Base-by-base conservation (phyloP, 2,888 invertebrate species). In the Tetragnatha montana region DNA sequence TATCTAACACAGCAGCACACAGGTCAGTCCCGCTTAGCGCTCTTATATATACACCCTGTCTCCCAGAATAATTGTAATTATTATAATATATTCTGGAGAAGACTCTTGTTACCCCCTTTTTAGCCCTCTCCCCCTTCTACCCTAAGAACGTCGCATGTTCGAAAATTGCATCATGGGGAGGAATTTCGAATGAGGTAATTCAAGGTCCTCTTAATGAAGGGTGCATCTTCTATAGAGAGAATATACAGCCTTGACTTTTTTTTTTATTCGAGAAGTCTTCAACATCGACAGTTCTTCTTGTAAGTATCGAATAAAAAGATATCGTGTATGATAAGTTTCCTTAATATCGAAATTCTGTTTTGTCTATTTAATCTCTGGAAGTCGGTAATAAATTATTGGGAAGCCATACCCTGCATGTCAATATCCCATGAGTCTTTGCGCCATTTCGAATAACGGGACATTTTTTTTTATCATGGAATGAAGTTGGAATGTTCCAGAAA, bases 171-270 rank as follows among this genome's bases (percentile, higher is more conserved):
- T 73, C 35, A 73, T 22, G 35, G 12, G 21, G 35, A 19, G 21
- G 35, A 35, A 6, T 22, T 22, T 21, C 6, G 21, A 50, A 74
- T 19, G 74, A 81, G 69, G 19, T 14, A 75, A 50, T 76, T 75
- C 81, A 87, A 81, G 87, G 17, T 70, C 49, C 12, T 19, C 60
- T 73, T 47, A 80, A 87, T 50, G 49, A 76, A 22, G 14, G 68
- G 50, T 49, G 51, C 87, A 17, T 81, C 76, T 81, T 81, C 49
- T 22, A 10, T 68, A 75, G 8, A 49, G 81, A 50, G 4, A 1
- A 2, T 35, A 69, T 50, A 51, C 14, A 69, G 69, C 87, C 87
- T 87, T 87, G 81, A 84, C 75, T 74, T 69, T 83, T 47, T 35
- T 35, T 35, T 35, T 35, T 35, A 4, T 2, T 81, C 47, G 17